Evolutionary conservation across 2,888 invertebrate genomes (phyloP).

Genomic region (Kryphioiulus occultus): DNA sequence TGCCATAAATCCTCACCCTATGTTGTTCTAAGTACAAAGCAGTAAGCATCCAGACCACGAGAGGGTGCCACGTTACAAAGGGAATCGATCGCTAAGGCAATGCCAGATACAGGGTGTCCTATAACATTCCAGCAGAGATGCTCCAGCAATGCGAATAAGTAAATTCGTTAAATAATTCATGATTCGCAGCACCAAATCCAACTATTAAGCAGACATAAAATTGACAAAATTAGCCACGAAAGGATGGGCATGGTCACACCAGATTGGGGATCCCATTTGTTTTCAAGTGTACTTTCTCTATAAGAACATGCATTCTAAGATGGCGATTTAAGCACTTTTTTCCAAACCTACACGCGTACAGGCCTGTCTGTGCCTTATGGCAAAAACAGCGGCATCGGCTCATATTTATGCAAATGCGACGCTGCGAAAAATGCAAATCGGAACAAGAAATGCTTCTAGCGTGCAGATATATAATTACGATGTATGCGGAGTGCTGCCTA

Average conservation of each 20-base stretch:
- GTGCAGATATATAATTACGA: slow-evolving; percentile 20
- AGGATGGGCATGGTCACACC: not conserved
- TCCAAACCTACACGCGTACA: not conserved
- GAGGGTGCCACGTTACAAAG: not conserved
- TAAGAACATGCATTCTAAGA: too few relatives aligned
- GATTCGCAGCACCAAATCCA: too few relatives aligned
- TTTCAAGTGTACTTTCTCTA: not conserved
- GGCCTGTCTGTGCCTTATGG: not conserved
- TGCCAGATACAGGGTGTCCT: not conserved
- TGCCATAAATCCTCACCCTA: not conserved
- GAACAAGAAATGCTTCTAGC: slow-evolving; percentile 8
- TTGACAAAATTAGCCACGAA: not conserved
- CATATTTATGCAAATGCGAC: slow-evolving; percentile 11
- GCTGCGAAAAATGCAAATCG: slow-evolving; percentile 24
- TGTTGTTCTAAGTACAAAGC: not conserved
- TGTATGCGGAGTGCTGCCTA: not conserved
- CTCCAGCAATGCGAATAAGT: too few relatives aligned
- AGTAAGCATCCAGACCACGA: not conserved
- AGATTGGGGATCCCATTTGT: not conserved
- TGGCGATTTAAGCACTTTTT: not conserved
- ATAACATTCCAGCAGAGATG: too few relatives aligned
- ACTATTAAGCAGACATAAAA: not conserved
- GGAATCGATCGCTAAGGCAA: not conserved
- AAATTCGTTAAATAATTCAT: too few relatives aligned
- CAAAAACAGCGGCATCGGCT: slow-evolving; percentile 24